Conservation (phyloP, 2,113 vertebrate species). For the Callospermophilus lateralis region DNA sequence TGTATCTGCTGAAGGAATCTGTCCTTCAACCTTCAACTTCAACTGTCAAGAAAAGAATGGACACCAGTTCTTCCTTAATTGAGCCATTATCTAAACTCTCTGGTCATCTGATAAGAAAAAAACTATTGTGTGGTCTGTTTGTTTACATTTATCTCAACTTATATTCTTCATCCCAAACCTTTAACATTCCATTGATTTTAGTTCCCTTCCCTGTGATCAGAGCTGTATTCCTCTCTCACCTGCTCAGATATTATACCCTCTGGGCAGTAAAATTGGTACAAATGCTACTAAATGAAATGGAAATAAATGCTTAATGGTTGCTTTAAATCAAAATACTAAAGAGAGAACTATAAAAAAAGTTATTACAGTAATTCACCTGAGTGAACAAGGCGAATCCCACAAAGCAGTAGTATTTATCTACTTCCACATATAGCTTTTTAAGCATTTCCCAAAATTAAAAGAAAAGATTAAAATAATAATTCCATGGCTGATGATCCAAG, state of each 20-base stretch:
- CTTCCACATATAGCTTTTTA: not conserved
- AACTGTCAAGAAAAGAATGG: not conserved
- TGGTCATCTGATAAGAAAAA: conserved; percentile 16
- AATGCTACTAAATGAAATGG: conserved; percentile 16
- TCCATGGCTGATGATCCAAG: not conserved
- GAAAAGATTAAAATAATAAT: not conserved
- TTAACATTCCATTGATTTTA: not conserved
- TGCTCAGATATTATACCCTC: not conserved
- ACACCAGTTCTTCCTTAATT: not conserved
- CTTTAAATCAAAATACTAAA: conserved; percentile 15
- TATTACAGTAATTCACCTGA: not conserved
- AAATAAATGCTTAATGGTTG: conserved; percentile 4
- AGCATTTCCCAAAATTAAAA: not conserved
- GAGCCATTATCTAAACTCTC: not conserved
- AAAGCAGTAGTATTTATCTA: not conserved
- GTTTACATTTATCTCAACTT: conserved; percentile 43
- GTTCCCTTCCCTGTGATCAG: not conserved
- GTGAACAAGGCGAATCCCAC: not conserved
- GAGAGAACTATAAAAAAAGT: not conserved
- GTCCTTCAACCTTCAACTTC: not conserved
- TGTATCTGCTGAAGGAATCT: conserved; percentile 36
- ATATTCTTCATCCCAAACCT: conserved; percentile 33
- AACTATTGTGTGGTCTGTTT: conserved; percentile 10
- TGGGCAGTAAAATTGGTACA: not conserved
- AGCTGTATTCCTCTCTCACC: not conserved